Base-by-base conservation (phyloP, 2,888 invertebrate genomes). In the Drosophila maculinotata region DNA sequence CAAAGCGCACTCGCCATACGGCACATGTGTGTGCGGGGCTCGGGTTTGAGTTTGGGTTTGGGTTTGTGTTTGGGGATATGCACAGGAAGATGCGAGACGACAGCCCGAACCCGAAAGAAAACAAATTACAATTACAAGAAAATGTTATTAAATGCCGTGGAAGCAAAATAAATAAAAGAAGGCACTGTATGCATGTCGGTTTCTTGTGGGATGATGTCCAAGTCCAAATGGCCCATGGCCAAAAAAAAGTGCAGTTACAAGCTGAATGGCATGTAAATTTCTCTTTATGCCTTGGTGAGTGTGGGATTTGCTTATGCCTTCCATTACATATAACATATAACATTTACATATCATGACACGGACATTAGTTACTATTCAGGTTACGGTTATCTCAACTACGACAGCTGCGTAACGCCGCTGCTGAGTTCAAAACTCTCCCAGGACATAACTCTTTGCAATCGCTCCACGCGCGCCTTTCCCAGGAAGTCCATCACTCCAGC, bases 61-160 rank as follows among this genome's bases (percentile, higher is more conserved):
- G 36, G 35, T 53, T 57, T 35, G 20, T 15, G 35, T 59, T 68
- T 48, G 54, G 38, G 60, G 42, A 58, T 45, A 42, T 48, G 63
- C 56, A 44, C 65, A 59, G 79, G 64, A 48, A 66, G 69, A 42
- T 10, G 41, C 9, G 36, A 45, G 38, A 3, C 17, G 23, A 52
- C 33, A 36, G 8, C 30, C 33, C 56, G 30, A 41, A 36, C 28
- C 54, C 36, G 58, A 59, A 76, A 74, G 81, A 79, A 88, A 84
- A 85, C 79, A 87, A 88, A 87, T 88, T 89, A 89, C 90, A 89
- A 90, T 89, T 89, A 89, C 90, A 89, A 86, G 85, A 85, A 89
- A 89, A 89, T 79, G 89, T 89, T 89, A 89, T 89, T 89, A 89
- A 86, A 89, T 78, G 65, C 48, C 79, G 79, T 64, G 54, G 63